A percentile compares a stretch with the other conserved stretches of the same genome.
These are phyloP conservation scores for Prosapia bicincta DNA, from an alignment of 2,888 invertebrate genomes.

Conservation along the genomic window DNA sequence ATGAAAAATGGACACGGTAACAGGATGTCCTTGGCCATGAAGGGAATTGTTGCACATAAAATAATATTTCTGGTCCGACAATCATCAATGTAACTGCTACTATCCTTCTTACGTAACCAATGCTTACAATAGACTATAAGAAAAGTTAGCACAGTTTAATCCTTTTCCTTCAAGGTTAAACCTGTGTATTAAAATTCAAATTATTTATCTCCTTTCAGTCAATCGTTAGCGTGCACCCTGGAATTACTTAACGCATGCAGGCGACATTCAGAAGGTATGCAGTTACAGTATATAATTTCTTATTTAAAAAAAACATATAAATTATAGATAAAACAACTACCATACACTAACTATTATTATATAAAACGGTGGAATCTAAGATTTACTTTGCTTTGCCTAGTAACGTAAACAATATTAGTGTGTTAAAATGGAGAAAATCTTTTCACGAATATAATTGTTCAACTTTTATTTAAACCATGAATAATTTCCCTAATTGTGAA, in stretches of 20 bases:
- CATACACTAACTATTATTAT: too few relatives aligned
- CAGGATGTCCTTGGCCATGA: neutral
- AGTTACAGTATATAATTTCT: neutral
- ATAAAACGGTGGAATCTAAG: too few relatives aligned
- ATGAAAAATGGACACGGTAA: neutral
- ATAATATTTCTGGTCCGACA: neutral
- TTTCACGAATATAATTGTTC: too few relatives aligned
- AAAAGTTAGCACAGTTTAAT: neutral
- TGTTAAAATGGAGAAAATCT: too few relatives aligned
- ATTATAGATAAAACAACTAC: too few relatives aligned
- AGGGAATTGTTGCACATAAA: neutral
- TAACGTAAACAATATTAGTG: too few relatives aligned
- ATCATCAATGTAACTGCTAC: neutral
- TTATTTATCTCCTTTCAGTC: neutral
- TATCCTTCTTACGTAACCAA: neutral
- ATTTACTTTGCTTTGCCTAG: too few relatives aligned
- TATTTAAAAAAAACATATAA: too few relatives aligned
- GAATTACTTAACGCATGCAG: neutral
- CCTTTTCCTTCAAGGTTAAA: neutral
- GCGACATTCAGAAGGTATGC: neutral
- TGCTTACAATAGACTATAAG: neutral
- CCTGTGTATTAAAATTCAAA: neutral
- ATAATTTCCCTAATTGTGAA: too few relatives aligned
- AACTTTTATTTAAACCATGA: too few relatives aligned
- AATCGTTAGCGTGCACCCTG: neutral